phyloP scores from a whole-genome alignment of 1,140 invertebrate species.

The Medauroidea extradentata region DNA sequence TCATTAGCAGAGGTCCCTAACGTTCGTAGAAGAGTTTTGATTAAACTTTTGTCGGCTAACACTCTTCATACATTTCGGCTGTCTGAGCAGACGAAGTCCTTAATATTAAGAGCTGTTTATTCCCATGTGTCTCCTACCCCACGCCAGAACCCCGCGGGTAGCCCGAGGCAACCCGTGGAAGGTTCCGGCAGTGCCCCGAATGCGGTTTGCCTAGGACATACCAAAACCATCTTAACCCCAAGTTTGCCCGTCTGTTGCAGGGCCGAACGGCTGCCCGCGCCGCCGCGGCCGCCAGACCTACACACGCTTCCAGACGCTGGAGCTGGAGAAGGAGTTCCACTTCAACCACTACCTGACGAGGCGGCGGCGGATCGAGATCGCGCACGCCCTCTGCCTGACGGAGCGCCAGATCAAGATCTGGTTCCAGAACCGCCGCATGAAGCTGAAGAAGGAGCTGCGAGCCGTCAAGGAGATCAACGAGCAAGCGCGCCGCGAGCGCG shows the following conservation, averaged over 20 bases:
- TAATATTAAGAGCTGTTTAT: too few relatives aligned
- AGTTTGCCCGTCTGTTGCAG: slow-evolving; percentile 54
- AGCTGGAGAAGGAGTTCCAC: slow-evolving; percentile 97
- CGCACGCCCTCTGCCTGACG: slow-evolving; percentile 91
- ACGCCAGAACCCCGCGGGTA: too few relatives aligned
- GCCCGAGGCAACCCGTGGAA: too few relatives aligned
- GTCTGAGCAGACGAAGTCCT: too few relatives aligned
- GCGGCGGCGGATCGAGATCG: slow-evolving; percentile 93
- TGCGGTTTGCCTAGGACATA: too few relatives aligned
- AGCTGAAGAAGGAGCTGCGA: slow-evolving; percentile 91
- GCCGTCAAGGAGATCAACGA: slow-evolving; percentile 94
- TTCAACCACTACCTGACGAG: slow-evolving; percentile 97
- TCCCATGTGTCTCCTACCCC: too few relatives aligned
- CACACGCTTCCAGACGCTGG: slow-evolving; percentile 90
- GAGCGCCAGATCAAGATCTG: slow-evolving; percentile 97
- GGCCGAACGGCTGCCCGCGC: slow-evolving; percentile 92
- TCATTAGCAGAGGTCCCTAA: too few relatives aligned
- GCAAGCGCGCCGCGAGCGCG: slow-evolving; percentile 81
- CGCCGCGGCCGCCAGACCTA: slow-evolving; percentile 93
- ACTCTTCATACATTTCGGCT: too few relatives aligned
- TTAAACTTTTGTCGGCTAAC: too few relatives aligned
- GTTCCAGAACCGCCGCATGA: slow-evolving; percentile 98
- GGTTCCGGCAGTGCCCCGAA: too few relatives aligned
- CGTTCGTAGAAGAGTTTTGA: too few relatives aligned
- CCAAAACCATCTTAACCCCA: neutral